A percentile compares a stretch with the other conserved stretches of the same genome.
Conservation (phyloP, 1,140 invertebrate genomes). For the Zaprionus taronus region DNA sequence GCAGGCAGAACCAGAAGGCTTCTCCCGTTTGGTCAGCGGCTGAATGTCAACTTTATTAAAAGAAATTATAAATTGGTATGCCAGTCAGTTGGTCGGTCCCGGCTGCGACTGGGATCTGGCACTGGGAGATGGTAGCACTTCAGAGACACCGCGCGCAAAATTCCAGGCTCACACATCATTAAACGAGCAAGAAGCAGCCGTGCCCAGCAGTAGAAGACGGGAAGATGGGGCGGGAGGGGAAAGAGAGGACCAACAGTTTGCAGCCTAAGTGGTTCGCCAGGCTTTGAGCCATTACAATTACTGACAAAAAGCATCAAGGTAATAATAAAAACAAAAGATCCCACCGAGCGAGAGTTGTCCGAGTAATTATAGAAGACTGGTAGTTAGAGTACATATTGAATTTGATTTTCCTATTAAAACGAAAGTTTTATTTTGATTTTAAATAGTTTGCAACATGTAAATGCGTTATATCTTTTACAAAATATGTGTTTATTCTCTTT, state of each 20-base stretch:
- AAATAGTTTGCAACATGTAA: too few species aligned
- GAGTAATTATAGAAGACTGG: conserved; percentile 14
- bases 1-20: conserved; percentile 7
- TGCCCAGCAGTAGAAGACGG: conserved; percentile 25
- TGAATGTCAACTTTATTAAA: conserved; percentile 83
- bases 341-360: conserved; percentile 37
- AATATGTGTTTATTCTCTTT: too few species aligned
- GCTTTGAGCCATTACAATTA: conserved; percentile 79
- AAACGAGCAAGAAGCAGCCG: conserved; percentile 67
- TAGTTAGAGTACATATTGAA: background rate
- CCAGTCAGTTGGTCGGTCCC: conserved; percentile 52
- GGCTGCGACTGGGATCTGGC: conserved; percentile 30
- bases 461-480: too few species aligned
- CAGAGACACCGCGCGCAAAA: conserved; percentile 78
- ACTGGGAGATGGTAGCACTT: conserved; percentile 51
- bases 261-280: conserved; percentile 55
- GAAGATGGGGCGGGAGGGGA: background rate
- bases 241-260: conserved; percentile 28
- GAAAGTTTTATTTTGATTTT: too few species aligned
- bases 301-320: conserved; percentile 81
- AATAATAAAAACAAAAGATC: conserved; percentile 71
- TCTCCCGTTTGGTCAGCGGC: conserved; percentile 19
- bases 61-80: conserved; percentile 83
- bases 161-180: conserved; percentile 82
- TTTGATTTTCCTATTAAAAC: too few species aligned